Conservation (phyloP, 2,797 vertebrate species). For the Falco columbarius region DNA sequence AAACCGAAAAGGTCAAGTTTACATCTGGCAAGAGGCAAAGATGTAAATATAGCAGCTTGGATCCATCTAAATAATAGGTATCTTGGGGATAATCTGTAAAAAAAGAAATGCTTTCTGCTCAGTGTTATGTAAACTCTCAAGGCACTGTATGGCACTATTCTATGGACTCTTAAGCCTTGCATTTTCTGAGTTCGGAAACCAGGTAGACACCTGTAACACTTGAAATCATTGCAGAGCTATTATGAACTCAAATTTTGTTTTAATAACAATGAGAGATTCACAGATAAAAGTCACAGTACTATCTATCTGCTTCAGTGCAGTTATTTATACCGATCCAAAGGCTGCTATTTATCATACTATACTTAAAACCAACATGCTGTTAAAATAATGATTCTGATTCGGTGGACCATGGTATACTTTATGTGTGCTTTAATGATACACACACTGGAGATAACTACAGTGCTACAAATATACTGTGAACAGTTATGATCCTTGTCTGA, state of each 20-base stretch:
- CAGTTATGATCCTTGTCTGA: not conserved
- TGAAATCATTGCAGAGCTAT: not conserved
- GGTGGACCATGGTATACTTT: not conserved
- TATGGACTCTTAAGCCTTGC: not conserved
- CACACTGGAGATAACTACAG: not conserved
- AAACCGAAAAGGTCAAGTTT: constrained; percentile 20
- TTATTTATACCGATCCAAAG: not conserved
- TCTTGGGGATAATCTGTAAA: not conserved
- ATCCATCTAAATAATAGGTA: not conserved
- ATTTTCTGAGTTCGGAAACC: not conserved
- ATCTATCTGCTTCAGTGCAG: not conserved
- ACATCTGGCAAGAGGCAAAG: not conserved
- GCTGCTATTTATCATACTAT: not conserved
- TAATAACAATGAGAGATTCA: not conserved
- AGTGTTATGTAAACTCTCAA: not conserved
- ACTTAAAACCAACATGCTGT: not conserved
- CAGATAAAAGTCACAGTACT: not conserved
- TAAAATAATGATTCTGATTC: not conserved
- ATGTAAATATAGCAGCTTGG: not conserved
- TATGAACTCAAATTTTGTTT: not conserved
- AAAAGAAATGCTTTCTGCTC: not conserved
- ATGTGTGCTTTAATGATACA: not conserved
- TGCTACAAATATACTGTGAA: not conserved
- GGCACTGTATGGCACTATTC: not conserved
- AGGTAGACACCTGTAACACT: not conserved